Conservation (phyloP, 2,113 vertebrate genomes). For the Myotis davidii region DNA sequence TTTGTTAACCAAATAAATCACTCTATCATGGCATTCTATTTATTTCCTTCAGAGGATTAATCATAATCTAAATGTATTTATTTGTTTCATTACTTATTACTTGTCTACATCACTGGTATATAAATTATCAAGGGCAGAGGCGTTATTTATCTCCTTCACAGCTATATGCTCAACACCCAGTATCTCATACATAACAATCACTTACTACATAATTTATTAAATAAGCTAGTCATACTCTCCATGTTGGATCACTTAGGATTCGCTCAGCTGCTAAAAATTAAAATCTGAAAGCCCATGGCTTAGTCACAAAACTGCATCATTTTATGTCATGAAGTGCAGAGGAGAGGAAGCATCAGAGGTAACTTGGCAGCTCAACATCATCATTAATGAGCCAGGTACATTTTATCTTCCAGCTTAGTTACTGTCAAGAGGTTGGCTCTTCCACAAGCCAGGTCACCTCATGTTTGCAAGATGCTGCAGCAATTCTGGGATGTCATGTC, state of each 20-base stretch:
- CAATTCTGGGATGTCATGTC: neutral
- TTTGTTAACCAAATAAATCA: neutral
- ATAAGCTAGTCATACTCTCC: neutral
- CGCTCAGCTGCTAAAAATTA: neutral
- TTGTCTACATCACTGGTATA: neutral
- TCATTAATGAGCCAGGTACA: neutral
- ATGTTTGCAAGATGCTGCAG: neutral
- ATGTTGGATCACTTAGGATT: neutral
- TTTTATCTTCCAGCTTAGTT: neutral
- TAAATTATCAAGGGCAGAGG: neutral
- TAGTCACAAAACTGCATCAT: neutral
- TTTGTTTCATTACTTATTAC: neutral
- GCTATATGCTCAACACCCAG: neutral
- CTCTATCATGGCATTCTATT: neutral
- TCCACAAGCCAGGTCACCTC: neutral
- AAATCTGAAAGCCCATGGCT: neutral
- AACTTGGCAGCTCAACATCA: neutral
- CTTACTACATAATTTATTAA: neutral
- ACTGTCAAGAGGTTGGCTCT: neutral
- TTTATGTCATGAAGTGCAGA: neutral
- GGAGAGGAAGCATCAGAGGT: neutral
- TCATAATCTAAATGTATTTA: conserved; percentile 5
- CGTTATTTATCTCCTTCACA: neutral
- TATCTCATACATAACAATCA: neutral
- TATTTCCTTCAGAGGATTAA: neutral